These are phyloP conservation scores for Narcine bancroftii DNA, from an alignment of 2,113 vertebrate species.

Conservation along the genomic window DNA sequence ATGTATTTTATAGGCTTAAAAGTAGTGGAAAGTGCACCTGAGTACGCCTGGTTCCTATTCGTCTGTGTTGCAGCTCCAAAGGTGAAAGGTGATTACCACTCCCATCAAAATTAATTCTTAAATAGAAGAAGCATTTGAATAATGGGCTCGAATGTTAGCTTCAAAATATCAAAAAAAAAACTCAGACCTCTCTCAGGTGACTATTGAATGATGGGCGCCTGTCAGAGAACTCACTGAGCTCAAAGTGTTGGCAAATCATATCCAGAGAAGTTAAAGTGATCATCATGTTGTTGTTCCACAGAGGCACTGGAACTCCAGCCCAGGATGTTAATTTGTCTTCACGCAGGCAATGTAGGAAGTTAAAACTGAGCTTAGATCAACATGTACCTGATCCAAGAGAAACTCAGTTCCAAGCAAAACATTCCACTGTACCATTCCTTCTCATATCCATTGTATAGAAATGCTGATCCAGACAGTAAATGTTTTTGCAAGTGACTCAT, in stretches of 20 bases:
- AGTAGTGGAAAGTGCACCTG: background rate
- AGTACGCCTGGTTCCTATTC: background rate
- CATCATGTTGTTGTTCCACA: background rate
- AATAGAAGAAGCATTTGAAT: background rate
- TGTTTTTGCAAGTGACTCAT: constrained; percentile 22
- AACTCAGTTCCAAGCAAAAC: constrained; percentile 3
- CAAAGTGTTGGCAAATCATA: background rate
- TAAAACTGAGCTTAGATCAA: background rate
- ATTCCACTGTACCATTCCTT: background rate
- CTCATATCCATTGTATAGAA: constrained; percentile 12
- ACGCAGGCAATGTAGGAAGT: constrained; percentile 16
- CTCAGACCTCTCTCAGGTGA: background rate
- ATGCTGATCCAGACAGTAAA: background rate
- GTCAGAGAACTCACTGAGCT: background rate
- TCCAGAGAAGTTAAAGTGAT: background rate
- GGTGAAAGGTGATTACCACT: background rate
- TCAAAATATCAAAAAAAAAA: background rate
- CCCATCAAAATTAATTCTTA: background rate
- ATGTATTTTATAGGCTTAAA: background rate
- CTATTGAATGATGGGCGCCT: background rate
- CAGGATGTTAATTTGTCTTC: constrained; percentile 10
- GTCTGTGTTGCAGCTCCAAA: background rate
- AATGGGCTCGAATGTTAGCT: background rate
- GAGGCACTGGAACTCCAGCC: background rate
- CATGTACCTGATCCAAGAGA: constrained; percentile 1